Base-by-base conservation (phyloP, 2,888 invertebrate genomes). In the Drosophila peninsularis region DNA sequence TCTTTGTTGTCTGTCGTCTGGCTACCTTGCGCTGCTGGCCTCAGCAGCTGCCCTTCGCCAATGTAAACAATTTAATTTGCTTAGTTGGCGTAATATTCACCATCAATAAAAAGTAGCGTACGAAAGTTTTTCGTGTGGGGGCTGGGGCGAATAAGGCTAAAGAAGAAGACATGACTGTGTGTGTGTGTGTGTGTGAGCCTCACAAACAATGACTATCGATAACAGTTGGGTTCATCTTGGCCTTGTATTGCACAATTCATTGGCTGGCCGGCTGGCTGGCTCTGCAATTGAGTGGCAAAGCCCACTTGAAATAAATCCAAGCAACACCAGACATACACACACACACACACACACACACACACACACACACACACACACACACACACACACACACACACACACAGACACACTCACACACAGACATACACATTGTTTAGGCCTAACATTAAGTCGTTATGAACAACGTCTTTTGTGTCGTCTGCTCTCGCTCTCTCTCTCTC, bases 1-100 rank as follows among this genome's bases (percentile, higher is more conserved):
- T 72, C 67, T 56, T 83, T 82, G 82, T 80, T 78, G 75, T 75
- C 78, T 68, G 30, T 30, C 36, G 63, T 61, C 55, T 61, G 47
- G 58, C 71, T 54, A 85, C 83, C 86, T 85, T 71, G 66, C 39
- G 34, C 49, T 61, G 49, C 39, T n/a, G 63, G 52, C 53, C 19
- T 36, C 39, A 54, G 32, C 65, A 52, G 50, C 47, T 58, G 54
- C 41, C 34, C 49, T 54, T 71, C 56, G 70, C 58, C 86, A 80
- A 68, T 84, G 88, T 80, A 88, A 86, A 85, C 84, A 85, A 85
- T 88, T 85, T 85, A 88, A 88, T 88, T 85, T 88, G 84, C 84
- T 85, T 85, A 88, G 88, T 88, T 86, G 86, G 88, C 88, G 80
- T 88, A 78, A 82, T 85, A 85, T 88, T 77, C 88, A 79, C 67